Conservation (phyloP, 1,140 invertebrate species). For the Cardiocondyla obscurior region DNA sequence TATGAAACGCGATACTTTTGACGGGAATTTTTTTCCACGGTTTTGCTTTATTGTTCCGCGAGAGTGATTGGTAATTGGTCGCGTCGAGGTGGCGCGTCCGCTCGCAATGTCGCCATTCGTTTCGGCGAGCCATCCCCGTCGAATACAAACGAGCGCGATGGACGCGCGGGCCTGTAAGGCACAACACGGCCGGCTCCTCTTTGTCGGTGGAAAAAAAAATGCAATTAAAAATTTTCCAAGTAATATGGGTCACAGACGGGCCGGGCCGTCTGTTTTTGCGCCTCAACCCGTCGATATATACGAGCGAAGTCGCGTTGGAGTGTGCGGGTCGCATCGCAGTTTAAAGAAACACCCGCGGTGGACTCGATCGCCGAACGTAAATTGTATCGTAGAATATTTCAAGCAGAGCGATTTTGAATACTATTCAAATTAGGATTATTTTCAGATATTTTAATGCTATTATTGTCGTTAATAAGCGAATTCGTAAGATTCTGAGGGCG, state of each 20-base stretch:
- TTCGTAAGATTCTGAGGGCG: not conserved
- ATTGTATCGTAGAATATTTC: not conserved
- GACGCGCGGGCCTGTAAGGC: constrained; percentile 60
- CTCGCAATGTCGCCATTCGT: constrained; percentile 62
- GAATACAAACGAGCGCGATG: constrained; percentile 62
- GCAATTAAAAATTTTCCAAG: constrained; percentile 68
- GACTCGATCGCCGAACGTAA: not conserved
- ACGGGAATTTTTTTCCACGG: constrained; percentile 72
- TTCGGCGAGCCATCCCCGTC: constrained; percentile 37
- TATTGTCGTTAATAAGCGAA: not conserved
- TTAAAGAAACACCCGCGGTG: too few relatives aligned
- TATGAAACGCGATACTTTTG: constrained; percentile 77
- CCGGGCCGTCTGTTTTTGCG: constrained; percentile 19
- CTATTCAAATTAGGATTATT: not conserved
- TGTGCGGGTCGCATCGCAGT: constrained; percentile 12
- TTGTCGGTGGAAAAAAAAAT: constrained; percentile 65
- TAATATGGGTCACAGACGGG: constrained; percentile 62
- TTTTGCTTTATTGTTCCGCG: constrained; percentile 75
- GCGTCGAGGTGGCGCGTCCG: constrained; percentile 54
- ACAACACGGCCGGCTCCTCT: constrained; percentile 38
- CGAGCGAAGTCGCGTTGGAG: not conserved
- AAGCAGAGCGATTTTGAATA: not conserved
- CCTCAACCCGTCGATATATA: constrained; percentile 28
- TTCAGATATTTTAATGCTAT: too few relatives aligned
- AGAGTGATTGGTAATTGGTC: constrained; percentile 75